Conservation (phyloP, 2,888 invertebrate species). For the Troglohyphantes excavatus region DNA sequence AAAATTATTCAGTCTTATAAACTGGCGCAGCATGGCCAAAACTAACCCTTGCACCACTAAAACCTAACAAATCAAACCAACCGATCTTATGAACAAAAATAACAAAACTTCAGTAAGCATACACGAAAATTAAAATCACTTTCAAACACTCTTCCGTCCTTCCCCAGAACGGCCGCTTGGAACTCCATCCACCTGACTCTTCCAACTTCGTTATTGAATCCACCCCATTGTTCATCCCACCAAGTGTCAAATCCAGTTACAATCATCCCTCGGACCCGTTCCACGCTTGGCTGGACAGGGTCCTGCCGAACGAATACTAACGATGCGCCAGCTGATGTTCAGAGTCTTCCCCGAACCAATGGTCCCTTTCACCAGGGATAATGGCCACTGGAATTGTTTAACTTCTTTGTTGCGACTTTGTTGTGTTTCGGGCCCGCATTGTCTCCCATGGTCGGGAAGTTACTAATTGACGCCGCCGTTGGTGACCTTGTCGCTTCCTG, state of each 20-base stretch:
- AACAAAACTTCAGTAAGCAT: too few relatives aligned
- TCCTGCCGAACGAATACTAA: conserved; percentile 42
- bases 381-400: not conserved
- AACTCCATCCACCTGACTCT: not conserved
- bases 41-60: too few relatives aligned
- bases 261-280: not conserved
- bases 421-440: conserved; percentile 38
- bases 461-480: conserved; percentile 48
- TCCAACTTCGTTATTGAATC: conserved; percentile 9
- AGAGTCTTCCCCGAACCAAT: conserved; percentile 1
- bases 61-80: too few relatives aligned
- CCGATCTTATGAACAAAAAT: too few relatives aligned
- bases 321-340: conserved; percentile 39
- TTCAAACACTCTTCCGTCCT: too few relatives aligned
- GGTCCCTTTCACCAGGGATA: not conserved
- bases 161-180: not conserved
- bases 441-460: conserved; percentile 63
- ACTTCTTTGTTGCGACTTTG: conserved; percentile 37
- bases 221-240: conserved; percentile 23
- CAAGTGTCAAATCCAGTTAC: conserved; percentile 11
- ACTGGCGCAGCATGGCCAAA: too few relatives aligned
- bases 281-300: conserved; percentile 54
- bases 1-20: too few relatives aligned
- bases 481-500: conserved; percentile 61
- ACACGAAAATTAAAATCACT: too few relatives aligned